Conservation (phyloP, 2,113 vertebrate genomes). For the Tyrannus savana region DNA sequence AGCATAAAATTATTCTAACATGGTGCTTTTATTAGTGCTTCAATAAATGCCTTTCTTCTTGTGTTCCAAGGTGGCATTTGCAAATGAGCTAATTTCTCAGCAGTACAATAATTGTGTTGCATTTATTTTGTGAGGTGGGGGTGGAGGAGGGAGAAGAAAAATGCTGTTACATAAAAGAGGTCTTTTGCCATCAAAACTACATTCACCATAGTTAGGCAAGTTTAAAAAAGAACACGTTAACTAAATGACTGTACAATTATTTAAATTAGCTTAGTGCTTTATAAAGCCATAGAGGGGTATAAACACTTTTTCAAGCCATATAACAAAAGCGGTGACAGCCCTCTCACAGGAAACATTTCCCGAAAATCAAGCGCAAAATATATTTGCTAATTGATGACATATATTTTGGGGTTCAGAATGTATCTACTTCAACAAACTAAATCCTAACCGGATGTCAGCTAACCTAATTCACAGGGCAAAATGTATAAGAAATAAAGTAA, state of each 20-base stretch:
- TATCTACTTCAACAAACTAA: conserved; percentile 13
- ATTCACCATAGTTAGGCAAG: conserved; percentile 71
- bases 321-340: conserved; percentile 66
- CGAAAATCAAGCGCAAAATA: not conserved
- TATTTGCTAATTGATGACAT: conserved; percentile 60
- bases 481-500: not conserved
- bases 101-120: conserved; percentile 84
- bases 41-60: conserved; percentile 85
- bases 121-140: conserved; percentile 74
- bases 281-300: conserved; percentile 67
- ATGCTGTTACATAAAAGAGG: conserved; percentile 78
- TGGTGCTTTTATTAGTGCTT: conserved; percentile 83
- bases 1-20: conserved; percentile 87
- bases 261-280: conserved; percentile 75
- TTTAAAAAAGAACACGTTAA: conserved; percentile 79
- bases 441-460: not conserved
- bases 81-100: conserved; percentile 84
- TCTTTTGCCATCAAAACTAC: conserved; percentile 80
- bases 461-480: not conserved
- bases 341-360: conserved; percentile 24
- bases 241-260: conserved; percentile 82
- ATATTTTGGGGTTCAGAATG: conserved; percentile 19
- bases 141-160: conserved; percentile 55
- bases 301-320: conserved; percentile 61
- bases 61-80: conserved; percentile 82